A percentile compares a stretch with the other conserved stretches of the same genome.
Evolutionary conservation across 1,140 invertebrate genomes (phyloP).

Genomic region (Paracyclopina nana): DNA sequence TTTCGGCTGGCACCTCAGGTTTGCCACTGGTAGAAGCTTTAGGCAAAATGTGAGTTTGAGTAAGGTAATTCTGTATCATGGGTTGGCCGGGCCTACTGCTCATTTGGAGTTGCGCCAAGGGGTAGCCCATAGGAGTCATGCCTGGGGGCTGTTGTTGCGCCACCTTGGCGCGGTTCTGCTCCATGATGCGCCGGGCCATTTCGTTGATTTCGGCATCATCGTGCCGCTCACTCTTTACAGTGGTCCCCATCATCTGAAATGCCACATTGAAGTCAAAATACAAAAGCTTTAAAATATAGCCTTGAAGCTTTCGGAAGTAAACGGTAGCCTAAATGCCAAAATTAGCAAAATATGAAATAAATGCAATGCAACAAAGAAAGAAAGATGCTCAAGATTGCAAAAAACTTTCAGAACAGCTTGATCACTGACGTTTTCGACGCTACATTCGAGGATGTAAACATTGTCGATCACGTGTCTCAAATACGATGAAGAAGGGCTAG

Average conservation of each 20-base stretch:
- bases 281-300: no score
- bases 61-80: slow-evolving; percentile 1
- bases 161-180: slow-evolving; percentile 55
- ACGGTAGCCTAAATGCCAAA: no score
- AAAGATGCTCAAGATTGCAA: no score
- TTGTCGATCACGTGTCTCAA: no score
- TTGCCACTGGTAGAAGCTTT: slow-evolving; percentile 6
- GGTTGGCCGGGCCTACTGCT: slow-evolving; percentile 19
- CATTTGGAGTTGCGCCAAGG: slow-evolving; percentile 21
- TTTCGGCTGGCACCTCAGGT: slow-evolving; percentile 18
- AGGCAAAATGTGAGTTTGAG: background rate
- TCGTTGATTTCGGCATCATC: slow-evolving; percentile 68
- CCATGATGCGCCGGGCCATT: slow-evolving; percentile 61
- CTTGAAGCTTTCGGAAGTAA: no score
- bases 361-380: no score
- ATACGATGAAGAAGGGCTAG: no score
- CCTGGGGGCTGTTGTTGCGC: slow-evolving; percentile 24
- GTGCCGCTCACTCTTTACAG: slow-evolving; percentile 47
- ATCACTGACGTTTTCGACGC: no score
- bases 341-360: no score
- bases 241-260: slow-evolving; percentile 16
- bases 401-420: no score
- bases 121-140: background rate
- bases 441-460: no score
- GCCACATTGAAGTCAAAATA: no score